Conservation (phyloP, 2,797 vertebrate species). For the Karalla daura region DNA sequence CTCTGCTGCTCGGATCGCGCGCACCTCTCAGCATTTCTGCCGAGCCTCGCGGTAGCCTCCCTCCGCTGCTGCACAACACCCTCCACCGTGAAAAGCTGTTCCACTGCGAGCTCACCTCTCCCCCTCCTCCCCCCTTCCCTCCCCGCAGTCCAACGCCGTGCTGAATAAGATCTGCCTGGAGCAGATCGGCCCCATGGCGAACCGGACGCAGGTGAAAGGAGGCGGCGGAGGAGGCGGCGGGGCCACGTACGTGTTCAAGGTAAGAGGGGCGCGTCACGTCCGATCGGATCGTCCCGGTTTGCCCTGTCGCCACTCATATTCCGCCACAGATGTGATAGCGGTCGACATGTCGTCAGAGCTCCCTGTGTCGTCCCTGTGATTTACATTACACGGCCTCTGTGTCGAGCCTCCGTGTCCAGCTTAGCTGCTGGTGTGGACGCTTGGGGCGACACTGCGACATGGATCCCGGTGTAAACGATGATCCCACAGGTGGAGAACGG, state of each 20-base stretch:
- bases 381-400: neutral
- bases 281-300: no score
- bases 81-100: slow-evolving; percentile 31
- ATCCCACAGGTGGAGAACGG: slow-evolving; percentile 88
- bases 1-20: neutral
- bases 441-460: neutral
- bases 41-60: slow-evolving; percentile 31
- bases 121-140: no score
- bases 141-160: slow-evolving; percentile 83
- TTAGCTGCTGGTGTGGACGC: neutral
- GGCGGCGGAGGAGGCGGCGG: slow-evolving; percentile 95
- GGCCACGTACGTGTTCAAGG: slow-evolving; percentile 96
- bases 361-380: neutral
- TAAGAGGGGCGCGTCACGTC: slow-evolving; percentile 64
- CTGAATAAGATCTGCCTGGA: slow-evolving; percentile 93
- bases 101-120: slow-evolving; percentile 45
- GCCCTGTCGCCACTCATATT: no score
- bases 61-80: slow-evolving; percentile 19
- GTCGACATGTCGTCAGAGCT: neutral
- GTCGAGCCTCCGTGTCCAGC: no score
- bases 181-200: slow-evolving; percentile 90
- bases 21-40: slow-evolving; percentile 30
- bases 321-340: neutral
- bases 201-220: slow-evolving; percentile 91
- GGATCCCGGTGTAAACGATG: slow-evolving; percentile 12